Evolutionary conservation across 35 echinoderm and acorn worm species (phyloP), one percentile per base, ranked within the genome.

Genomic region (Stichopus chloronotus): DNA sequence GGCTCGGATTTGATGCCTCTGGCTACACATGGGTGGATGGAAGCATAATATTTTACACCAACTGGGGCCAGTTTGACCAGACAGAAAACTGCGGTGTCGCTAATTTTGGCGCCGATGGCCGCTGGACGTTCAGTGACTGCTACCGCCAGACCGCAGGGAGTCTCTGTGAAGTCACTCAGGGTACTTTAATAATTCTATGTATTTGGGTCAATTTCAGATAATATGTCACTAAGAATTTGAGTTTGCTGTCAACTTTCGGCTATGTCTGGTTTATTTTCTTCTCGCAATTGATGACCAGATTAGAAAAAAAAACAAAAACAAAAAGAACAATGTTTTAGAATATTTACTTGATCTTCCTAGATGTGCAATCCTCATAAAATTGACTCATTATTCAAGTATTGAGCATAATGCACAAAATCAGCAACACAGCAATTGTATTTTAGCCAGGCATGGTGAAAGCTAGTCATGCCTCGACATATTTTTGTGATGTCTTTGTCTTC

Each of bases 91-190:
- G 86, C 20, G 86, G 19, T 58, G 86, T 69, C 3, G 57, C 55
- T 23, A 88, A 68, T 14, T 88, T 88, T 88, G 86, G 86, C 8
- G 5, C 17, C 54, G 58, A 21, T 30, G 86, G 86, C 25, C 16
- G 17, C 9, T 88, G 86, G 86, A 25, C 4, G 5, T 24, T 23
- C 13, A 52, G 23, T 8, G 22, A 58, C 13, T 88, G 86, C 14
- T 12, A 2, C 13, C 4, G 7, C 10, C 8, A 63, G 17, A 56
- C 19, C n/a, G 86, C 86, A 17, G 25, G 58, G 5, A 88, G 20
- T 30, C 86, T 88, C 4, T 88, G 86, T 88, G 86, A 88, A 52
- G 86, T 25, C 10, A 55, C 86, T 60, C 86, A 88, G 23, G 86
- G 86, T 88, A 24, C 19, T 55, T 55, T n/a, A n/a, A n/a, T 43